These are phyloP conservation scores for Ricordea florida DNA, from an alignment of 92 coral and sea anemone species.

Conservation along the genomic window DNA sequence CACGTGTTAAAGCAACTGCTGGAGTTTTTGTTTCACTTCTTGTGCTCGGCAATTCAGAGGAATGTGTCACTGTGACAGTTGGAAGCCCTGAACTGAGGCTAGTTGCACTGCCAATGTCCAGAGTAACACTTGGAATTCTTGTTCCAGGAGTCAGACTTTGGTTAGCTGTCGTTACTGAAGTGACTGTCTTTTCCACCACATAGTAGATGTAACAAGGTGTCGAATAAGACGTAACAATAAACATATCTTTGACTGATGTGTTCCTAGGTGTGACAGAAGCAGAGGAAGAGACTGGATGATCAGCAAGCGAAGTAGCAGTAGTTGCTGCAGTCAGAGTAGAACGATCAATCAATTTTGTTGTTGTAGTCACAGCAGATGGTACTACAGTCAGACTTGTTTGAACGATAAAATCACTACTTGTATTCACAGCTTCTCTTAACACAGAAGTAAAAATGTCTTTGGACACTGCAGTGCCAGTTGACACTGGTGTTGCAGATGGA, in stretches of 20 bases:
- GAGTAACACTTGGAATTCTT: slow-evolving; percentile 39
- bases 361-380: neutral
- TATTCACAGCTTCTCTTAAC: neutral
- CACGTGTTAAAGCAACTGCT: neutral
- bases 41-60: slow-evolving; percentile 21
- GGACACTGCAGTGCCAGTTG: neutral
- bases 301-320: neutral
- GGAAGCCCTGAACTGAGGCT: neutral
- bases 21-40: neutral
- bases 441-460: neutral
- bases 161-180: slow-evolving; percentile 62
- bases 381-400: neutral
- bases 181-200: slow-evolving; percentile 64
- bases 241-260: slow-evolving; percentile 17
- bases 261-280: neutral
- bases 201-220: slow-evolving; percentile 80
- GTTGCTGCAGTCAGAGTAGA: neutral
- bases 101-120: slow-evolving; percentile 35
- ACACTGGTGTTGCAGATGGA: neutral
- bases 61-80: slow-evolving; percentile 39
- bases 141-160: slow-evolving; percentile 14
- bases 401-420: neutral
- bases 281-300: neutral
- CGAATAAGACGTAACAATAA: slow-evolving; percentile 58
- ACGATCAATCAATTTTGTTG: neutral